Percentiles rank a stretch among this genome's conserved stretches.
phyloP scores from a whole-genome alignment of 2,113 vertebrate species.

The Drymodes brunneopygia region DNA sequence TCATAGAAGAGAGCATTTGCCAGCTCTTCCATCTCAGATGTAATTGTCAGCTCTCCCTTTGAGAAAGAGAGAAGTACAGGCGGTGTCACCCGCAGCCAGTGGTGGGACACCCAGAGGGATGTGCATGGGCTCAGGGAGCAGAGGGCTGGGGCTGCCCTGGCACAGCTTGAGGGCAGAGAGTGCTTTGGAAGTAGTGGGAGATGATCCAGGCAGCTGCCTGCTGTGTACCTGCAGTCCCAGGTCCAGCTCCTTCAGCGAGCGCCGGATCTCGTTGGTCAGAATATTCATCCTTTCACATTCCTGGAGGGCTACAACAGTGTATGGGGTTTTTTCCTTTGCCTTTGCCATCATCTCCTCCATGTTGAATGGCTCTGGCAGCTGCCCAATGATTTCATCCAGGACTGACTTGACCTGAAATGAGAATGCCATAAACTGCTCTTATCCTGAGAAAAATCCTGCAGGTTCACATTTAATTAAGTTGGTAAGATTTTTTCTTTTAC shows the following conservation, averaged over 20 bases:
- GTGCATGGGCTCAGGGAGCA: neutral
- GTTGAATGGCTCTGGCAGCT: constrained; percentile 67
- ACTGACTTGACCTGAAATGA: constrained; percentile 68
- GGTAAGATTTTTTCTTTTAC: neutral
- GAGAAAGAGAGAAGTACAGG: neutral
- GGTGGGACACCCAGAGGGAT: neutral
- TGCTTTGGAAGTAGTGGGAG: fast-evolving
- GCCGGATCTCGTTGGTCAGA: constrained; percentile 67
- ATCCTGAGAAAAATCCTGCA: neutral
- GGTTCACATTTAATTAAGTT: neutral
- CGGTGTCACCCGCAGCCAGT: neutral
- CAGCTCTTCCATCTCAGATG: constrained; percentile 76
- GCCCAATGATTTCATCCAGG: constrained; percentile 64
- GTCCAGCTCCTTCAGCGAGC: constrained; percentile 70
- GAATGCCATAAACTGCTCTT: neutral
- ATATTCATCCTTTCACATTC: constrained; percentile 78
- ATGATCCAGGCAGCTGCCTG: neutral
- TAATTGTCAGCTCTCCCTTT: constrained; percentile 78
- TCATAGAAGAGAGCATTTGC: constrained; percentile 69
- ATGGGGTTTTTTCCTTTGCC: constrained; percentile 64
- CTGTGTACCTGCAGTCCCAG: constrained; percentile 69
- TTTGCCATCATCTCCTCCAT: constrained; percentile 68
- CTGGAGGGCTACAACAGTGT: constrained; percentile 72
- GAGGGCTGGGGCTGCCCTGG: neutral
- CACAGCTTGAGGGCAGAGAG: fast-evolving